These are phyloP conservation scores for Hemaris fuciformis DNA, from an alignment of 2,888 invertebrate species.

Conservation along the genomic window DNA sequence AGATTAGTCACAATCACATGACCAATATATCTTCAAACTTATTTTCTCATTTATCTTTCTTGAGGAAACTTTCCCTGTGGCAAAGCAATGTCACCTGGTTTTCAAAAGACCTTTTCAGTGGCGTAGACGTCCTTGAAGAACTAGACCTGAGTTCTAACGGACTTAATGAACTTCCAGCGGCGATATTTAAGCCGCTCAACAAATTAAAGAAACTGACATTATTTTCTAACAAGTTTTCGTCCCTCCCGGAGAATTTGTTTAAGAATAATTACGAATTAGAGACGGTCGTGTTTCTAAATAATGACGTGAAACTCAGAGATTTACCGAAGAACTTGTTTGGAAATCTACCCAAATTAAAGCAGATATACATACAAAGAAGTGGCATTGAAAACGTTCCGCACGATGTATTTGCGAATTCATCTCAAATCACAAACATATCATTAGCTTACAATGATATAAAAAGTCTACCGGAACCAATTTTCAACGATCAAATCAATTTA, in stretches of 20 bases:
- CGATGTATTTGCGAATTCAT: slow-evolving; percentile 83
- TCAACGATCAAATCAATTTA: slow-evolving; percentile 84
- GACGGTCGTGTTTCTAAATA: slow-evolving; percentile 79
- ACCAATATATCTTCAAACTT: slow-evolving; percentile 81
- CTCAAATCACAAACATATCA: slow-evolving; percentile 80
- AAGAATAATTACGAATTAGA: slow-evolving; percentile 76
- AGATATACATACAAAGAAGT: slow-evolving; percentile 80
- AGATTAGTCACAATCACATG: slow-evolving; percentile 85
- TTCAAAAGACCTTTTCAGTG: slow-evolving; percentile 83
- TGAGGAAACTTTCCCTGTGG: slow-evolving; percentile 85
- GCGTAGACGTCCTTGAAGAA: slow-evolving; percentile 82
- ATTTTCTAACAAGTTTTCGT: slow-evolving; percentile 84
- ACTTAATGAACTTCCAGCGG: slow-evolving; percentile 81
- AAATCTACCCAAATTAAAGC: slow-evolving; percentile 79
- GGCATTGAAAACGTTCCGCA: slow-evolving; percentile 82
- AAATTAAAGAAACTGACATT: slow-evolving; percentile 85
- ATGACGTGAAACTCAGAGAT: slow-evolving; percentile 79
- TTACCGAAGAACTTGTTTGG: slow-evolving; percentile 83
- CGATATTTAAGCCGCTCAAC: slow-evolving; percentile 82
- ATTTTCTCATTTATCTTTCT: slow-evolving; percentile 82
- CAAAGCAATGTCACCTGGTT: slow-evolving; percentile 85
- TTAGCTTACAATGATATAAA: slow-evolving; percentile 81
- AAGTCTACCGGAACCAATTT: slow-evolving; percentile 81
- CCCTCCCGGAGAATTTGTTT: slow-evolving; percentile 83
- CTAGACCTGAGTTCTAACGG: slow-evolving; percentile 86